Evolutionary conservation across 2,888 invertebrate species (phyloP).

Genomic region (Epinotia demarniana): DNA sequence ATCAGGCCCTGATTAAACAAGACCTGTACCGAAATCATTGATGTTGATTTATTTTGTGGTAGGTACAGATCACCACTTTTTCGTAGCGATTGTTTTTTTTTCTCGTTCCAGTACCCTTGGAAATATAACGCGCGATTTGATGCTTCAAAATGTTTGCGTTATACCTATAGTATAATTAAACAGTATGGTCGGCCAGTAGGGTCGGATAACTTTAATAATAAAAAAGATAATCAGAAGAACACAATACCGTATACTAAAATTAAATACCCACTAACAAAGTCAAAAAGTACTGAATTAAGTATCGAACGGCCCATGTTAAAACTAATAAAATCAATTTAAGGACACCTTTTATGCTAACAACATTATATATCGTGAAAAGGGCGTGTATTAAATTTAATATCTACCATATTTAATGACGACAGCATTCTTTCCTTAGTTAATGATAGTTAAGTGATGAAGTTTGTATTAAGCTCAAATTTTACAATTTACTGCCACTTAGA

Average conservation of each 20-base stretch:
- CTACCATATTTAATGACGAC: neutral
- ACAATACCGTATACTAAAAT: too few species aligned
- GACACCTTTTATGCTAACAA: too few species aligned
- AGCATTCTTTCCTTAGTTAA: slow-evolving; percentile 26
- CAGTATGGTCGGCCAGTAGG: too few species aligned
- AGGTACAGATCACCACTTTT: neutral
- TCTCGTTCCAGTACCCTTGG: neutral
- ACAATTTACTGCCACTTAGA: slow-evolving; percentile 37
- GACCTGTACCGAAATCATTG: neutral
- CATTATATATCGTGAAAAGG: too few species aligned
- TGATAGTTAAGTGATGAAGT: slow-evolving; percentile 18
- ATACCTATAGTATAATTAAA: neutral
- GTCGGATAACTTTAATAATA: too few species aligned
- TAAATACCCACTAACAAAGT: too few species aligned
- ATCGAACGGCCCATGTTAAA: too few species aligned
- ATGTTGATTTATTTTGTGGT: too few species aligned
- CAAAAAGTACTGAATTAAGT: too few species aligned
- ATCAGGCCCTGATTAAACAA: slow-evolving; percentile 5
- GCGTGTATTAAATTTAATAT: too few species aligned
- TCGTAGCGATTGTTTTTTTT: neutral
- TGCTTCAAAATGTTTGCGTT: neutral
- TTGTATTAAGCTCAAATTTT: slow-evolving; percentile 44
- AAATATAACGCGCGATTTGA: neutral
- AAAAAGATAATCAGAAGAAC: too few species aligned
- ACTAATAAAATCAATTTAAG: too few species aligned